These are phyloP conservation scores for Tipula lateralis DNA, from an alignment of 2,888 invertebrate species.

Conservation along the genomic window DNA sequence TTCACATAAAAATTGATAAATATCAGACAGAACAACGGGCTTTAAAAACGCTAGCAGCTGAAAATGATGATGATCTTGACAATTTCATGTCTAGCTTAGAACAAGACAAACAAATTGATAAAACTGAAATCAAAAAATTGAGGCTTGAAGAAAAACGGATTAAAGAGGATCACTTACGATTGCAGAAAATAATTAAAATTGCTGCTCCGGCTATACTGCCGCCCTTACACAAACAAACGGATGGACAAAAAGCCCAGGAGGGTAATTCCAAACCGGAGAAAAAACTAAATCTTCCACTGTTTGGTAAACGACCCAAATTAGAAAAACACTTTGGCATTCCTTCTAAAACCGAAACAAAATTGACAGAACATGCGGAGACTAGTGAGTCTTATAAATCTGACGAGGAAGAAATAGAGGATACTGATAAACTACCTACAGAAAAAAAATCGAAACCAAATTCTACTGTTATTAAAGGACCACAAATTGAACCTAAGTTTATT, in stretches of 20 bases:
- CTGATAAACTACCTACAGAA: constrained; percentile 34
- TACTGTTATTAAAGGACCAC: constrained; percentile 3
- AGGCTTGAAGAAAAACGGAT: constrained; percentile 62
- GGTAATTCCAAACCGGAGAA: constrained; percentile 34
- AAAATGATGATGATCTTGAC: constrained; percentile 71
- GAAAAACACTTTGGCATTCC: constrained; percentile 38
- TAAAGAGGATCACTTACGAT: constrained; percentile 61
- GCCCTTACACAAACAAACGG: constrained; percentile 45
- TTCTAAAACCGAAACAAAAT: constrained; percentile 38
- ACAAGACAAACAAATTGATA: constrained; percentile 57
- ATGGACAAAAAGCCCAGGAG: constrained; percentile 35
- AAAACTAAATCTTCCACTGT: constrained; percentile 46
- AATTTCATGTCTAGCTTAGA: constrained; percentile 71
- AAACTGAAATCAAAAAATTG: constrained; percentile 58
- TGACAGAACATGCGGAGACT: constrained; percentile 41
- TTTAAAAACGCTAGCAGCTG: constrained; percentile 39
- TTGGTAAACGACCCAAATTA: constrained; percentile 50
- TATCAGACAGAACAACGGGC: constrained; percentile 47
- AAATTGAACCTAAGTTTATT: neutral
- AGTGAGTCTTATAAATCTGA: constrained; percentile 36
- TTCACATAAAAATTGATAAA: constrained; percentile 53
- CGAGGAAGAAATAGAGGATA: constrained; percentile 41
- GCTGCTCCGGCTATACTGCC: constrained; percentile 64
- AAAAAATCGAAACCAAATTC: constrained; percentile 29
- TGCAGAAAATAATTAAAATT: constrained; percentile 68